These are phyloP conservation scores for Acronicta alni DNA, from an alignment of 2,888 invertebrate genomes.

Conservation along the genomic window DNA sequence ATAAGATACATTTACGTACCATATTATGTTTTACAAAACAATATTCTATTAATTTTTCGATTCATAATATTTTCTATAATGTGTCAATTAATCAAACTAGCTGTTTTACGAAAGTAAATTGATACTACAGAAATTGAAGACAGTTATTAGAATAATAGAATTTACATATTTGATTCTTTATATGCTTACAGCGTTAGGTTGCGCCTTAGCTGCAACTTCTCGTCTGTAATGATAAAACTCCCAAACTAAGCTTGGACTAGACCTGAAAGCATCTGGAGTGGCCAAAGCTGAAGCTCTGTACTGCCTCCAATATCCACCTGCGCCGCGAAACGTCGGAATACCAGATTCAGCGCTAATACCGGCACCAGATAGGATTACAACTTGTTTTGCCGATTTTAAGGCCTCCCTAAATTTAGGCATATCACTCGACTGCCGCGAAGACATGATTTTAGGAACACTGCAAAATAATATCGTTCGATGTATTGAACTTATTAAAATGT, in stretches of 20 bases:
- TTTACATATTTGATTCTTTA: not conserved
- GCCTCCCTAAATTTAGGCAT: conserved; percentile 82
- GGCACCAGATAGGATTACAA: conserved; percentile 91
- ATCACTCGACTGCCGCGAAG: conserved; percentile 63
- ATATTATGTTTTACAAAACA: too few relatives aligned
- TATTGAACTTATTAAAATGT: conserved; percentile 44
- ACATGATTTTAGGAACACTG: conserved; percentile 51
- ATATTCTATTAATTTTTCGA: too few relatives aligned
- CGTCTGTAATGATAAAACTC: conserved; percentile 95
- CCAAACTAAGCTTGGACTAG: conserved; percentile 93
- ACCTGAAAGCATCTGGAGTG: conserved; percentile 91
- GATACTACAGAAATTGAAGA: too few relatives aligned
- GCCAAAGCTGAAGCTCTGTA: conserved; percentile 83
- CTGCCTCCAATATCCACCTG: conserved; percentile 90
- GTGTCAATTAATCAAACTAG: too few relatives aligned
- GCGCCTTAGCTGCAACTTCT: conserved; percentile 91
- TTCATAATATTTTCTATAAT: too few relatives aligned
- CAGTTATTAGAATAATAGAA: too few relatives aligned
- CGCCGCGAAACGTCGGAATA: conserved; percentile 94
- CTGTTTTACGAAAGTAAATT: too few relatives aligned
- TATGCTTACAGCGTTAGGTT: conserved; percentile 89
- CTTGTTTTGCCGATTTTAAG: conserved; percentile 87
- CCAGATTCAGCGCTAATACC: conserved; percentile 94
- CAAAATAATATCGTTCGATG: conserved; percentile 33
- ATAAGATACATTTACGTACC: too few relatives aligned